Evolutionary conservation across 2,113 vertebrate genomes (phyloP).

Genomic region (Butastur rufipennis): DNA sequence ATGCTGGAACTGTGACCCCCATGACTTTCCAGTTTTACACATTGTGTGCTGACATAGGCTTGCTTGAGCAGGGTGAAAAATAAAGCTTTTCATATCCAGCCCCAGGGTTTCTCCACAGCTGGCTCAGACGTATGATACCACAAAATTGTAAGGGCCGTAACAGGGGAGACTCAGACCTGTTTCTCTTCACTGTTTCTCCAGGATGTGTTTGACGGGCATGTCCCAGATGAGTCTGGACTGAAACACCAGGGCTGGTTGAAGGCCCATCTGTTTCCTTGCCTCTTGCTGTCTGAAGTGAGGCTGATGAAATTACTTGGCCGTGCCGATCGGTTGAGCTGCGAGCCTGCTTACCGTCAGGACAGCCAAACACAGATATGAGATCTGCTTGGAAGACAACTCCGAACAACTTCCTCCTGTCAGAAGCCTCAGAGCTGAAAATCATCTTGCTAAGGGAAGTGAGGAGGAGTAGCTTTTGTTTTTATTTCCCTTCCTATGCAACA

Average conservation of each 20-base stretch:
- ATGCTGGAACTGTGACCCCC: background rate
- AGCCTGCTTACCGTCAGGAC: background rate
- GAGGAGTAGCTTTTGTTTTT: background rate
- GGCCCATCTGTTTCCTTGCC: background rate
- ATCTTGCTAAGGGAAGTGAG: background rate
- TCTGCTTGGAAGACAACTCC: background rate
- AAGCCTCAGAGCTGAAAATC: background rate
- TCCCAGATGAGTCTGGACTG: background rate
- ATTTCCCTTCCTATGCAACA: background rate
- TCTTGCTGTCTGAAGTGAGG: background rate
- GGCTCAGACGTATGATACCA: background rate
- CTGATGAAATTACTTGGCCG: background rate
- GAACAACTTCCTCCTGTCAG: background rate
- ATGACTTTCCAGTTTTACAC: background rate
- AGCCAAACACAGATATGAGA: background rate
- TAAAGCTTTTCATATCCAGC: background rate
- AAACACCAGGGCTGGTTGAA: background rate
- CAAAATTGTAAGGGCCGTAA: background rate
- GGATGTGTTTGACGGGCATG: background rate
- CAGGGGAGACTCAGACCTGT: background rate
- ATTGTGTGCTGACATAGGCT: background rate
- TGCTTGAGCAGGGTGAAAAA: background rate
- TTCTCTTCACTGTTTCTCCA: background rate
- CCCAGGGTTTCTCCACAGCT: background rate
- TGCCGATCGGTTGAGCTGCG: fast-evolving